Evolutionary conservation across 2,797 vertebrate species (phyloP), one percentile per base, ranked within the genome.

Genomic region (Chromis chromis): DNA sequence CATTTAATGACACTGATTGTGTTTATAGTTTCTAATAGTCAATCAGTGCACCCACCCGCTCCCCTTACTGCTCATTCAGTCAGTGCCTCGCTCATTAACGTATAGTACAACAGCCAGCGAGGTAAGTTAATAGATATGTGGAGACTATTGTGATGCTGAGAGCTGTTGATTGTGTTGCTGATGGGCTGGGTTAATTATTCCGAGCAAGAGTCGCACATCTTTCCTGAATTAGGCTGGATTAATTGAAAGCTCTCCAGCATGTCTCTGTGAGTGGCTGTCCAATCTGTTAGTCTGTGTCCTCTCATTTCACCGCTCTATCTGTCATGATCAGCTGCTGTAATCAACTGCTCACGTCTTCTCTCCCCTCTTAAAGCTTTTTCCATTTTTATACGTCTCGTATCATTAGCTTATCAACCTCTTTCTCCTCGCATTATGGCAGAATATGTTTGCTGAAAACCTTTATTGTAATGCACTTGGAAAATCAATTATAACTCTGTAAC

Each of bases 401-500:
- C 83, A 87, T 86, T 86, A 83, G 70, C 88, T 88, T 86, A 90
- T 93, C 87, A 88, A 79, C 74, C 78, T 25, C 77, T 81, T 78
- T 88, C 79, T 81, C 73, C 57, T 71, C 61, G 24, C 82, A 83
- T 84, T 85, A 87, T 74, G 54, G 76, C 66, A 42, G 78, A 83
- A 82, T 85, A 69, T 86, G 81, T 90, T 83, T 87, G 65, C 66
- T 76, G 78, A 81, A 91, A 89, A 85, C 74, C 83, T 85, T 78
- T 63, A 54, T 86, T 86, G 83, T 88, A 84, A 90, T 84, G 89
- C 83, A 91, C 91, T 92, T 74, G 85, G 89, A 92, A 93, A 92
- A 93, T 91, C 90, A 92, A 91, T 93, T 91, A 93, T 77, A 63
- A 76, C 83, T 81, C 74, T 79, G 87, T 85, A 92, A 92, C 69